Conservation (phyloP, 2,888 invertebrate species). For the Neria commutata region DNA sequence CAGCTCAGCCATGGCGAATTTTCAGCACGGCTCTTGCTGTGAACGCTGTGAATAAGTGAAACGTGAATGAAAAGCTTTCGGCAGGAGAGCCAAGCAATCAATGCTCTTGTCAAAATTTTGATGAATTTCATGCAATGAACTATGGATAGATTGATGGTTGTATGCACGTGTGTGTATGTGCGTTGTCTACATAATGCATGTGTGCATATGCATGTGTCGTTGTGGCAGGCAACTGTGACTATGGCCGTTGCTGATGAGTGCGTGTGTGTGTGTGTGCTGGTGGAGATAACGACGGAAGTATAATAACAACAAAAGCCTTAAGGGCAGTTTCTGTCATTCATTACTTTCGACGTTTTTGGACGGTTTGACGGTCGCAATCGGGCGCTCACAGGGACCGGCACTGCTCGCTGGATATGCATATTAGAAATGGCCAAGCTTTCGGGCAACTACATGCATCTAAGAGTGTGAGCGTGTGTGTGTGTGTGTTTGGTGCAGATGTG, state of each 20-base stretch:
- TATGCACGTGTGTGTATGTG: not conserved
- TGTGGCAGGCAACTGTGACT: too few species aligned
- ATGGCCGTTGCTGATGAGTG: not conserved
- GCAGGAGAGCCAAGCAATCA: conserved; percentile 23
- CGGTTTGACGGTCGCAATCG: too few species aligned
- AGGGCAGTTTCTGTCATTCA: not conserved
- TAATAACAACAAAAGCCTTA: not conserved
- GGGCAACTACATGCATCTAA: too few species aligned
- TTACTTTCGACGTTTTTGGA: too few species aligned
- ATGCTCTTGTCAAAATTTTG: conserved; percentile 31
- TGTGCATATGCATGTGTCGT: not conserved
- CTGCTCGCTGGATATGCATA: too few species aligned
- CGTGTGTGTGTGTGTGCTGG: not conserved
- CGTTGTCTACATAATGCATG: not conserved
- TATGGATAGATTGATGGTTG: not conserved
- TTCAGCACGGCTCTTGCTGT: too few species aligned
- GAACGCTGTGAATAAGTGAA: too few species aligned
- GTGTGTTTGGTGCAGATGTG: too few species aligned
- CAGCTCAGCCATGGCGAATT: too few species aligned
- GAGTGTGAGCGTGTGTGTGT: too few species aligned
- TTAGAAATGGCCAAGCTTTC: too few species aligned
- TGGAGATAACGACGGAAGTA: not conserved
- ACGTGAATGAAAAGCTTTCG: not conserved
- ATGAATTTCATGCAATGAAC: conserved; percentile 30
- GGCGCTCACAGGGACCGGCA: too few species aligned